phyloP scores from a whole-genome alignment of 2,888 invertebrate species.

The Andrena fulva region DNA sequence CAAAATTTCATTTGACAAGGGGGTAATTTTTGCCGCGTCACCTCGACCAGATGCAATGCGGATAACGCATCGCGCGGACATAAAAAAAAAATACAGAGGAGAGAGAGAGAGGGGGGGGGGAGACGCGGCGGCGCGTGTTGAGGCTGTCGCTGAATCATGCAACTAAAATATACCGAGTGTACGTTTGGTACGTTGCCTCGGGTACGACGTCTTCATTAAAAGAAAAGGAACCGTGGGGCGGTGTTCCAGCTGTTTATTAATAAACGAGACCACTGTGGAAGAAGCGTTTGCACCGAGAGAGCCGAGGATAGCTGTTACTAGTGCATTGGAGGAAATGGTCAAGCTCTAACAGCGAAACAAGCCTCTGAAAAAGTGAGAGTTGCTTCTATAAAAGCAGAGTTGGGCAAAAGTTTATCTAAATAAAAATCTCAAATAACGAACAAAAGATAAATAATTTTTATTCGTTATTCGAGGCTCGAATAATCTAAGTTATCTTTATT shows the following conservation, averaged over 20 bases:
- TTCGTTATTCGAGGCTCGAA: no score
- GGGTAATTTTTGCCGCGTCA: slow-evolving; percentile 20
- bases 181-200: slow-evolving; percentile 49
- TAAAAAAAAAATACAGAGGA: slow-evolving; percentile 39
- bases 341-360: no score
- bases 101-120: slow-evolving; percentile 7
- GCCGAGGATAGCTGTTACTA: slow-evolving; percentile 7
- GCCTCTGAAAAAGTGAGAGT: no score
- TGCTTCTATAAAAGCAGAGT: no score
- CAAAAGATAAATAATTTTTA: no score
- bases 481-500: no score
- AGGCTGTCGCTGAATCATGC: slow-evolving; percentile 59
- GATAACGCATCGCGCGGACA: slow-evolving; percentile 14
- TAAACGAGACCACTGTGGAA: slow-evolving; percentile 54
- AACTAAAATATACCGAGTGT: slow-evolving; percentile 65
- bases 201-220: slow-evolving; percentile 44
- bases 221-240: slow-evolving; percentile 33
- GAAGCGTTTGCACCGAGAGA: slow-evolving; percentile 9
- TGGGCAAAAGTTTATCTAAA: no score
- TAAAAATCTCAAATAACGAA: no score
- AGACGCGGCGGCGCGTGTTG: slow-evolving; percentile 31
- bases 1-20: slow-evolving; percentile 1
- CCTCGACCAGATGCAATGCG: slow-evolving; percentile 26
- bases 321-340: slow-evolving; percentile 12
- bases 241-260: slow-evolving; percentile 61